These are phyloP conservation scores for Rhea pennata DNA, from an alignment of 2,113 vertebrate species.

Conservation along the genomic window DNA sequence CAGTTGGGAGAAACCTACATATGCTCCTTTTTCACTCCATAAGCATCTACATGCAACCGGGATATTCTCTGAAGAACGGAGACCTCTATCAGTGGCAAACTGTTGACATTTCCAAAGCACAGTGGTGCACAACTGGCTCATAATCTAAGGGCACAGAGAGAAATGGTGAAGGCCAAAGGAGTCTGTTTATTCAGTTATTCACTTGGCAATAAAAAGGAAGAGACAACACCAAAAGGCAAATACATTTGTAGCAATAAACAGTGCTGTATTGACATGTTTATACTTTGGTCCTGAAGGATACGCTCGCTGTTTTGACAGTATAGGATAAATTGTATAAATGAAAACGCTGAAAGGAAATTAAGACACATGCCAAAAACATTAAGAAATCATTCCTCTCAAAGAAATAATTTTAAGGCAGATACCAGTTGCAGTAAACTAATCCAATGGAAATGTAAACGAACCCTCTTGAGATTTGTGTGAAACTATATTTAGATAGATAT, in stretches of 20 bases:
- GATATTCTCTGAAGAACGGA: background rate
- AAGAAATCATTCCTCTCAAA: background rate
- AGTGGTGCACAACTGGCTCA: background rate
- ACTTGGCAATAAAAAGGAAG: background rate
- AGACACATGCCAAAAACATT: background rate
- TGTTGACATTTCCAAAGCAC: background rate
- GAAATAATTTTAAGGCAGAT: background rate
- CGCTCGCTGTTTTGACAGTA: background rate
- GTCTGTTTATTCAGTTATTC: background rate
- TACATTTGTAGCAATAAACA: background rate
- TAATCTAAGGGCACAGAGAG: background rate
- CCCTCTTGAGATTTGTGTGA: background rate
- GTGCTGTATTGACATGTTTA: background rate
- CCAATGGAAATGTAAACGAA: background rate
- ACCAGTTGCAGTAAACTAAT: background rate
- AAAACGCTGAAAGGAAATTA: slow-evolving; percentile 1
- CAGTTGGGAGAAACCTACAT: background rate
- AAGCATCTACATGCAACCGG: background rate
- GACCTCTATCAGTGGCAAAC: background rate
- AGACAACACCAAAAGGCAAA: background rate
- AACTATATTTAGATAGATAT: background rate
- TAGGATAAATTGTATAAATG: background rate
- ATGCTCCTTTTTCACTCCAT: background rate
- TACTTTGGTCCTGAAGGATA: background rate
- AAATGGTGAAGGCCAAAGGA: background rate